These are phyloP conservation scores for Phalacrocorax brasilianus DNA, from an alignment of 2,113 vertebrate genomes.

Conservation along the genomic window DNA sequence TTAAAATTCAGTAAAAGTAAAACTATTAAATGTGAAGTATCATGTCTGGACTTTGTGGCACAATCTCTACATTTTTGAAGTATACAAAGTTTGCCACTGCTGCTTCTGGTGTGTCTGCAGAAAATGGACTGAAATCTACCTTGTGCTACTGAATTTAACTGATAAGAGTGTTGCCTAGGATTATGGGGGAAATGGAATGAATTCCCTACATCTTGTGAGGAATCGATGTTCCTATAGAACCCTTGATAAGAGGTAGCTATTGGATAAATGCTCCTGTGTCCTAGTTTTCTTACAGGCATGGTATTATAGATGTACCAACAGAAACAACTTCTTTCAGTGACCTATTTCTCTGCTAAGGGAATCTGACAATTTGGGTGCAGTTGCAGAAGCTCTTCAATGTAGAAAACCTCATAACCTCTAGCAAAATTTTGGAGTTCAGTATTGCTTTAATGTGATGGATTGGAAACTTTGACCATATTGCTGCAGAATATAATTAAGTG, in stretches of 20 bases:
- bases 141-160: not conserved
- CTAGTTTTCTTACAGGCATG: not conserved
- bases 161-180: not conserved
- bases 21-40: not conserved
- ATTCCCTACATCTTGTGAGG: not conserved
- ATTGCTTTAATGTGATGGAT: not conserved
- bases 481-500: not conserved
- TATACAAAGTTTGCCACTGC: not conserved
- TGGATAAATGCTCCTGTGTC: not conserved
- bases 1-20: not conserved
- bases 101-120: not conserved
- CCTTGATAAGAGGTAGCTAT: not conserved
- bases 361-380: not conserved
- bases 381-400: not conserved
- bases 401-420: not conserved
- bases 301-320: not conserved
- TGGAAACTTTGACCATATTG: not conserved
- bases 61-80: not conserved
- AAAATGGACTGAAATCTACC: not conserved
- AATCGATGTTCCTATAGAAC: not conserved
- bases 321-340: not conserved
- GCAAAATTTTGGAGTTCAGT: not conserved
- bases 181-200: rapidly evolving
- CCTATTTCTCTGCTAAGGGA: not conserved
- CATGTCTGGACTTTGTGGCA: not conserved